phyloP scores from a whole-genome alignment of 2,113 vertebrate species.

The Dasypus novemcinctus region DNA sequence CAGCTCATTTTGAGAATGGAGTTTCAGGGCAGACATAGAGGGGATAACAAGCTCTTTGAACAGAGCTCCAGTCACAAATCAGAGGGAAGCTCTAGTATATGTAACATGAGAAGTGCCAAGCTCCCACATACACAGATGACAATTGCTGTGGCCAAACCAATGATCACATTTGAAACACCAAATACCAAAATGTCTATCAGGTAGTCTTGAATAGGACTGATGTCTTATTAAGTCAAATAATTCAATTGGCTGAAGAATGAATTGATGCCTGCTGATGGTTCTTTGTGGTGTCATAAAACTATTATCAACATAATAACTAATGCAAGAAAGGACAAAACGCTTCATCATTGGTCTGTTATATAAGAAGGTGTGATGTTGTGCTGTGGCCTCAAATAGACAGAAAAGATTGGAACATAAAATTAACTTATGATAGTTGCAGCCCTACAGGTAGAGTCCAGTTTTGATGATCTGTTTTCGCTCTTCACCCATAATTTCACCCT shows the following conservation, averaged over 20 bases:
- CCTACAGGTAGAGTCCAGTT: constrained; percentile 23
- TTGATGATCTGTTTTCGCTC: constrained; percentile 60
- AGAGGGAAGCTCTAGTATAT: background rate
- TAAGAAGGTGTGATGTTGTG: background rate
- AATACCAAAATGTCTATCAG: background rate
- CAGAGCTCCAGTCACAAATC: background rate
- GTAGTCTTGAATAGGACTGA: background rate
- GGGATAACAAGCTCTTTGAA: background rate
- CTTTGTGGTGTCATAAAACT: constrained; percentile 13
- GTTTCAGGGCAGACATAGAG: background rate
- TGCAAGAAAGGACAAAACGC: constrained; percentile 4
- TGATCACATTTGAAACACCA: background rate
- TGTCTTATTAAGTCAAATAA: constrained; percentile 5
- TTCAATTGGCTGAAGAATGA: background rate
- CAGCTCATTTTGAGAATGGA: background rate
- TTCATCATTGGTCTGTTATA: background rate
- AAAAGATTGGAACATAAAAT: constrained; percentile 61
- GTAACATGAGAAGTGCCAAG: background rate
- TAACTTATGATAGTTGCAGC: constrained; percentile 17
- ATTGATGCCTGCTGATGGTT: background rate
- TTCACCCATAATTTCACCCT: constrained; percentile 53
- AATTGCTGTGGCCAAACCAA: constrained; percentile 1
- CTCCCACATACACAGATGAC: background rate
- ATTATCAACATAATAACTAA: constrained; percentile 10
- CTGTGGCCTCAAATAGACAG: constrained; percentile 38